Conservation (phyloP, 2,797 vertebrate genomes). For the Hylomyscus alleni region DNA sequence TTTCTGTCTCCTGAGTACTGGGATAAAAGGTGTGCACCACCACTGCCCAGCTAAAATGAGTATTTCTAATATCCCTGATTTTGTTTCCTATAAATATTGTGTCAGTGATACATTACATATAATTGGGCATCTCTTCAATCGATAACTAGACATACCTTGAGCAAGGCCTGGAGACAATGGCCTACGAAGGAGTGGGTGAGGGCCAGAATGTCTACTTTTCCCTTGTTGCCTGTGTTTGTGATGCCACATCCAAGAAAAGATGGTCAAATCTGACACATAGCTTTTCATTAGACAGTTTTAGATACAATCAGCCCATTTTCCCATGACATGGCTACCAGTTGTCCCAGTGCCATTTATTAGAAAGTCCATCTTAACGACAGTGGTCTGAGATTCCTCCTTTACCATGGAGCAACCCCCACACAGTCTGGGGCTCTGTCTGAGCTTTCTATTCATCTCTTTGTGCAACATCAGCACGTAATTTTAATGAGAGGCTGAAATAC, state of each 20-base stretch:
- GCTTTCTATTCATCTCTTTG: neutral
- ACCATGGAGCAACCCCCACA: neutral
- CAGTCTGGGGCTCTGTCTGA: neutral
- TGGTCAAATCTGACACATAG: neutral
- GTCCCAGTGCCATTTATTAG: neutral
- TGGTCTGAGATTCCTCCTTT: neutral
- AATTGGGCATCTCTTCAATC: too few relatives aligned
- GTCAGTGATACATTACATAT: neutral
- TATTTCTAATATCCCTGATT: neutral
- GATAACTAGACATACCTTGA: neutral
- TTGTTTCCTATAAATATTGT: conserved; percentile 13
- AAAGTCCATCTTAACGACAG: neutral
- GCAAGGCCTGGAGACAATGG: neutral
- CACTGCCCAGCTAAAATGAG: neutral
- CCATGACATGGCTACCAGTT: neutral
- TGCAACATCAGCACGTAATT: neutral
- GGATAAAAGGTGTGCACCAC: neutral
- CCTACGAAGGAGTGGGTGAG: neutral
- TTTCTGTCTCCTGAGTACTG: neutral
- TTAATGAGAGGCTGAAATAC: neutral
- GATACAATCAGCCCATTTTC: neutral
- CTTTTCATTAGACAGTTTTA: neutral
- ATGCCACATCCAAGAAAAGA: neutral
- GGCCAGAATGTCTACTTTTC: neutral
- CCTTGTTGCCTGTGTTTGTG: neutral